Evolutionary conservation across 53 echinoderm and acorn worm species (phyloP).

Genomic region (Zoroaster sp.): DNA sequence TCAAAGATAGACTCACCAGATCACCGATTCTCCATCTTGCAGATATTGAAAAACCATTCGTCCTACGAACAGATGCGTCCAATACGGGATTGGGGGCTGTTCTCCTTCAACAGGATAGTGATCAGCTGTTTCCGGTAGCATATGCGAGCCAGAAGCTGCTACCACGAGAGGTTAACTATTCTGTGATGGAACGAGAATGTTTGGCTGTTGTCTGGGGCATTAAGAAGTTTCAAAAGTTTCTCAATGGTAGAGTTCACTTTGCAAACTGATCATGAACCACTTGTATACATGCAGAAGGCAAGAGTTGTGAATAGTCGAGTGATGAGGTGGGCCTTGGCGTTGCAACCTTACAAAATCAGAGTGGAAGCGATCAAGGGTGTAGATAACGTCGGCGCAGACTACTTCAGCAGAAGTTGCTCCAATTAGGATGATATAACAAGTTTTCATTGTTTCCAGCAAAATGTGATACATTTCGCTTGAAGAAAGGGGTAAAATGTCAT

Average conservation of each 20-base stretch:
- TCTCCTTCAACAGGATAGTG: too few relatives aligned
- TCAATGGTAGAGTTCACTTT: slow-evolving; percentile 30
- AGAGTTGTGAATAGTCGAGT: slow-evolving; percentile 36
- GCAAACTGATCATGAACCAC: slow-evolving; percentile 35
- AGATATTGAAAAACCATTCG: too few relatives aligned
- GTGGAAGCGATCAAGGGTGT: slow-evolving; percentile 52
- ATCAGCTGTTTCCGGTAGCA: too few relatives aligned
- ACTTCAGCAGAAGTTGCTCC: slow-evolving; percentile 17
- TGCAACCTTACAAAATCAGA: slow-evolving; percentile 44
- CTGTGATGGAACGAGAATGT: slow-evolving; percentile 1
- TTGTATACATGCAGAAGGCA: not conserved
- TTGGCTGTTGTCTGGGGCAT: slow-evolving; percentile 11
- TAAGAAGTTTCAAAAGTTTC: not conserved
- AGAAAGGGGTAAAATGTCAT: too few relatives aligned
- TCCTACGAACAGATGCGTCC: too few relatives aligned
- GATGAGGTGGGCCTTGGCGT: slow-evolving; percentile 36
- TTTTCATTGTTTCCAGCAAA: too few relatives aligned
- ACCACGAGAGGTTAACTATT: not conserved
- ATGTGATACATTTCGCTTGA: too few relatives aligned
- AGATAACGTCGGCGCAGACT: slow-evolving; percentile 67
- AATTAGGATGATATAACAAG: too few relatives aligned
- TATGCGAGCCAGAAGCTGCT: too few relatives aligned
- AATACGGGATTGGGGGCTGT: too few relatives aligned
- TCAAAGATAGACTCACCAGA: too few relatives aligned
- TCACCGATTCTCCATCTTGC: too few relatives aligned